Evolutionary conservation across 2,888 invertebrate genomes (phyloP), one percentile per base, ranked within the genome.

Genomic region (Gymnosoma rotundatum): DNA sequence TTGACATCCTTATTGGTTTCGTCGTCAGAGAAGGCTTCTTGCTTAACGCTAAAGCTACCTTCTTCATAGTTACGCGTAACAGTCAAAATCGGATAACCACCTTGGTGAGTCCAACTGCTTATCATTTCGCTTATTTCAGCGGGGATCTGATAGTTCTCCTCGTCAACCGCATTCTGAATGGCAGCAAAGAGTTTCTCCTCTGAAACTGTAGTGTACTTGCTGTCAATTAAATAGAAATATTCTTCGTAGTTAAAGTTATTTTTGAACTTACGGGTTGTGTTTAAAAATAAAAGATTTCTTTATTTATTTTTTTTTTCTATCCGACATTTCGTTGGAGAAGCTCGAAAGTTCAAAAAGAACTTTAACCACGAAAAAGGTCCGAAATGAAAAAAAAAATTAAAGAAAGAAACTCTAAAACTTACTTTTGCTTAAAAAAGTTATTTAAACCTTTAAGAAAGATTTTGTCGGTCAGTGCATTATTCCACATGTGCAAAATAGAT

Each of bases 91-190:
- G 95, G 95, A 88, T 93, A 94, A 5, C 95, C 94, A 45, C 93
- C 91, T 88, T 94, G 94, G 6, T 92, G 92, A 0, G 94, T 94
- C 95, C 95, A 96, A 3, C 93, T 93, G 58, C 93, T 90, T 93
- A 95, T 93, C 87, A 95, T 91, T 16, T 93, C 89, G 86, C 94
- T 94, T 1, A 97, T 94, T 0, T 94, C 93, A 1, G 83, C 89
- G 0, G 84, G 76, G 1, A 90, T 61, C 0, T 0, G 6, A 10
- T 87, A 83, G 70, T 89, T 87, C 18, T 87, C 83, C 10, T 90
- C 90, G 0, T 87, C 87, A 8, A 89, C 90, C 0, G 91, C 90
- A 56, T 61, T 80, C 36, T 84, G 83, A 52, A 91, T 88, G 18
- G 88, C 91, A 0, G 61, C 9, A 18, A 91, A 91, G 8, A 91